Evolutionary conservation across 2,113 vertebrate species (phyloP), one percentile per base, ranked within the genome.

Genomic region (Cavia aperea): DNA sequence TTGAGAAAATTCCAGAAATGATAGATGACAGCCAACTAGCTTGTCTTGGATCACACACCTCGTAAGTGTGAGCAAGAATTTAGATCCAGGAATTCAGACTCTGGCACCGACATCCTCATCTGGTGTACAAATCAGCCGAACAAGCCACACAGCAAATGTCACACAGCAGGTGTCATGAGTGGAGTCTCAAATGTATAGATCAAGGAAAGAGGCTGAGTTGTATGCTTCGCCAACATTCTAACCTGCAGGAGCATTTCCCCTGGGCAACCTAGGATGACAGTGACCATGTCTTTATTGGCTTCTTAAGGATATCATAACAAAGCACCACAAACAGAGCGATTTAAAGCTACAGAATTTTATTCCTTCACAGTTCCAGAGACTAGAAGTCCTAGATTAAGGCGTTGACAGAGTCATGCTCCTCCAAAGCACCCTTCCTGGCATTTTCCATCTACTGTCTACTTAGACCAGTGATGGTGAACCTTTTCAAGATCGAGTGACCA

Each of bases 1-100:
- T 81, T 81, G 72, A 92, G n/a, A 93, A 90, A 78, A 84, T 82
- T 43, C 43, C 36, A 62, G 66, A 85, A 81, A 11, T 81, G 58
- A 87, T 3, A 54, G 66, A 15, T 75, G 73, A 62, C 15, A 66
- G 8, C 56, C 66, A 62, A 2, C 60, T n/a, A 85, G 62, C 1
- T 63, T 49, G 7, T 43, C 29, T 31, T 79, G 39, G 29, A 73
- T 85, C 65, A 85, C 21, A 70, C 1, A 77, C 12, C 14, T 70
- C n/a, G 11, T 68, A 62, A 86, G 11, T 33, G 18, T 77, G 73
- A 72, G 15, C 23, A 86, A 92, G 63, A 89, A 83, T 90, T 63
- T 62, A 56, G 60, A 94, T 46, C 1, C n/a, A 29, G 29, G 36
- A 54, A 62, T 77, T 86, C 60, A 68, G 46, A 46, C 43, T 86